Evolutionary conservation across 2,113 vertebrate species (phyloP), one percentile per base, ranked within the genome.

Genomic region (Erythrocercus mccallii): DNA sequence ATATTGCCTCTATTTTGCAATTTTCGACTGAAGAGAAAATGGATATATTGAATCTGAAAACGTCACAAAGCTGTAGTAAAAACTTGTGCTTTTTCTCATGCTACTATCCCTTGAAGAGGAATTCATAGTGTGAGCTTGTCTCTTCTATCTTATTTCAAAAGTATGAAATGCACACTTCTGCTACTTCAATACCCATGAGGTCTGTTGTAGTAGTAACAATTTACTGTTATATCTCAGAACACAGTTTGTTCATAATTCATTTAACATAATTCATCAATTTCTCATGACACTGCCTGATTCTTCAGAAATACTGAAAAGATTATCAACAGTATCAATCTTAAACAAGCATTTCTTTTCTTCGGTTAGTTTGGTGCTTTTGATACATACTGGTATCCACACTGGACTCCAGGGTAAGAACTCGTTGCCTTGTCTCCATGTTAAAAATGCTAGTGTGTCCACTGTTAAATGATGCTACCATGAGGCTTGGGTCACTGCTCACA

Each of bases 391-490:
- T 97, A 94, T 99, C 99, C 78, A 97, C 86, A 77, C 78, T 98
- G 62, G 99, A 98, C 95, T 99, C 99, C 93, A 99, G 97, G 51
- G 97, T 99, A 94, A 99, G 98, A 96, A 99, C 98, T 81, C 98
- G 98, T 79, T 99, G 99, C 17, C 97, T 98, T 5, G 99, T 99
- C 96, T 99, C 99, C 99, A 99, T 99, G 97, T 99, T 99, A 97
- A 99, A 99, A 96, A 99, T 98, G 91, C 99, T 98, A 37, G 98
- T 99, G 88, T 99, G 97, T 20, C 99, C 99, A 58, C 98, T 99
- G 82, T 98, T 98, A 98, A 99, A 99, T 54, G 99, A 98, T 23
- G 99, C 98, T 93, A 99, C 99, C 98, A 99, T 98, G 94, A 99
- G 98, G 94, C 99, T 99, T 10, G 99, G 98, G 74, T 99, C 99